Base-by-base conservation (phyloP, 2,113 vertebrate species). In the Anolis sagrei region DNA sequence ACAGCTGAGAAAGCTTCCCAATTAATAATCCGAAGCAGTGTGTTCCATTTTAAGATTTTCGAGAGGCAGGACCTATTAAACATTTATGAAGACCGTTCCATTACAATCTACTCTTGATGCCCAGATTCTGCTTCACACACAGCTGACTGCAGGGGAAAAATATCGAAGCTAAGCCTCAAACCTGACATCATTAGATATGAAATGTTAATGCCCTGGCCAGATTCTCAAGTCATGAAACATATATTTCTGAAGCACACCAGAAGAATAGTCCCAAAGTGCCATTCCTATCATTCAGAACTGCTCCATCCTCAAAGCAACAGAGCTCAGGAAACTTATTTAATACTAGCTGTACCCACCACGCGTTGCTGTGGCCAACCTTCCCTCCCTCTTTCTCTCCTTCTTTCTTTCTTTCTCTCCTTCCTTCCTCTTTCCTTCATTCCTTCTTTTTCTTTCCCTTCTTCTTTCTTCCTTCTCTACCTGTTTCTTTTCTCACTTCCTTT, bases 51-150 rank as follows among this genome's bases (percentile, higher is more conserved):
- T 80, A 86, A 49, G 54, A 74, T 8, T 51, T 83, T 72, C 84
- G 68, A 74, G 61, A 86, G 77, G 84, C 54, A 39, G 79, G 78
- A 34, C 7, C 77, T 74, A 74, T 86, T 86, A 86, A 86, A 86
- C 68, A 80, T 86, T 79, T 80, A 86, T 80, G 69, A 34, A 74
- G 69, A 79, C 34, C 10, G 21, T 58, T 75, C n/a, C 51, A 34
- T 48, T 74, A 62, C 23, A 21, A 1, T 18, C 13, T 7, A 68
- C 25, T 58, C 66, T 72, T 64, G 14, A 48, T 62, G 29, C n/a
- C n/a, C 69, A 19, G 36, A 48, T 80, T 86, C 27, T 18, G 9
- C 29, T 32, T 73, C 13, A n/a, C 68, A 25, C 6, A 68, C 10
- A 58, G 6, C 48, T 25, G 44, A 61, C 21, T 36, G 62, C 2